phyloP scores from a whole-genome alignment of 2,888 invertebrate genomes.

The Cylloceria caligata region DNA sequence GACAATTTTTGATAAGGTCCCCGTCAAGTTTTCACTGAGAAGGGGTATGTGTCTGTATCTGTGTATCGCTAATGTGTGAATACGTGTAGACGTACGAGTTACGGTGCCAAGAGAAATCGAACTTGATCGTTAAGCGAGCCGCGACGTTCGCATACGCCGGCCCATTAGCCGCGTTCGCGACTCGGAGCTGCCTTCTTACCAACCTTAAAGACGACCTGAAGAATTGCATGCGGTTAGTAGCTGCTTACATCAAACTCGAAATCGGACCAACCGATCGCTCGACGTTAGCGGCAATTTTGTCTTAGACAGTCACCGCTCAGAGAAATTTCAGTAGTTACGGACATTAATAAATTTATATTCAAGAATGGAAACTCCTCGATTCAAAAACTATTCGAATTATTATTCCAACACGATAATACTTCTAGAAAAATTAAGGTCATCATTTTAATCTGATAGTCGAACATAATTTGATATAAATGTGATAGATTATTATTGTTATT shows the following conservation, averaged over 20 bases:
- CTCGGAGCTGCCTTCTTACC: slow-evolving; percentile 59
- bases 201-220: slow-evolving; percentile 40
- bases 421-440: too few species aligned
- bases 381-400: not conserved
- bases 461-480: too few species aligned
- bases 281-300: too few species aligned
- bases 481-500: too few species aligned
- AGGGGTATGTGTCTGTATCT: slow-evolving; percentile 50
- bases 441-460: too few species aligned
- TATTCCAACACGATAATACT: too few species aligned
- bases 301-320: not conserved
- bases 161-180: slow-evolving; percentile 81
- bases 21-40: slow-evolving; percentile 72
- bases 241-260: slow-evolving; percentile 11
- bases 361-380: not conserved
- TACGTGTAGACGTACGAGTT: slow-evolving; percentile 66
- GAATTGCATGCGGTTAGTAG: slow-evolving; percentile 16
- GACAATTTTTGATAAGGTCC: slow-evolving; percentile 70
- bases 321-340: slow-evolving; percentile 6
- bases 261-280: slow-evolving; percentile 2
- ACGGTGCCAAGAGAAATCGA: slow-evolving; percentile 83
- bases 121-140: slow-evolving; percentile 82
- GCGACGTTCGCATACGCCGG: slow-evolving; percentile 78
- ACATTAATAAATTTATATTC: not conserved
- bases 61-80: slow-evolving; percentile 13